Percentiles rank a stretch among this genome's conserved stretches.
phyloP scores from a whole-genome alignment of 1,140 invertebrate genomes.

The Vanessa atalanta region DNA sequence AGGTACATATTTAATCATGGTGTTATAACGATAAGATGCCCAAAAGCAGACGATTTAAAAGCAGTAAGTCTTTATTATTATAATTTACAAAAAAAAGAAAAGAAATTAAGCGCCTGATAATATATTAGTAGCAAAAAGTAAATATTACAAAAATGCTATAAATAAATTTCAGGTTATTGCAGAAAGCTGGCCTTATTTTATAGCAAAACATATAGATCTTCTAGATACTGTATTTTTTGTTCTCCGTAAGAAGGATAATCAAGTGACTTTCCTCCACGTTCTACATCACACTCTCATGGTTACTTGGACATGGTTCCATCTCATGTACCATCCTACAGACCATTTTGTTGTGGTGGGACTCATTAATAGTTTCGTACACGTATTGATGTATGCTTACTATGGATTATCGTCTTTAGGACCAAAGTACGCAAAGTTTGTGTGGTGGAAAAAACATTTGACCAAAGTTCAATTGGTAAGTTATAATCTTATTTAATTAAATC shows the following conservation, averaged over 20 bases:
- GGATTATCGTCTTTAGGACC: conserved; percentile 93
- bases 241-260: conserved; percentile 88
- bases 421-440: conserved; percentile 91
- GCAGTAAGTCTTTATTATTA: conserved; percentile 40
- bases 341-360: conserved; percentile 68
- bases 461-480: conserved; percentile 91
- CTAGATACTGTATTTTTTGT: conserved; percentile 72
- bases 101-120: neutral
- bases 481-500: neutral
- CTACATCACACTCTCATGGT: conserved; percentile 91
- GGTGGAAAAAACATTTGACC: conserved; percentile 97
- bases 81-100: neutral
- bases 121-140: neutral
- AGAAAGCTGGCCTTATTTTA: conserved; percentile 65
- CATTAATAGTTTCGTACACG: conserved; percentile 88
- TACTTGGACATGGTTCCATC: conserved; percentile 66
- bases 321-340: conserved; percentile 61
- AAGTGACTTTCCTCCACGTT: conserved; percentile 91
- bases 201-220: conserved; percentile 68
- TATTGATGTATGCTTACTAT: conserved; percentile 95
- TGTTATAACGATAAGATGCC: conserved; percentile 61
- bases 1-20: conserved; percentile 56
- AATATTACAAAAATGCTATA: neutral
- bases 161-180: conserved; percentile 53
- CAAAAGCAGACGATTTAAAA: conserved; percentile 53